Evolutionary conservation across 2,888 invertebrate species (phyloP).

Genomic region (Elysia crispata): DNA sequence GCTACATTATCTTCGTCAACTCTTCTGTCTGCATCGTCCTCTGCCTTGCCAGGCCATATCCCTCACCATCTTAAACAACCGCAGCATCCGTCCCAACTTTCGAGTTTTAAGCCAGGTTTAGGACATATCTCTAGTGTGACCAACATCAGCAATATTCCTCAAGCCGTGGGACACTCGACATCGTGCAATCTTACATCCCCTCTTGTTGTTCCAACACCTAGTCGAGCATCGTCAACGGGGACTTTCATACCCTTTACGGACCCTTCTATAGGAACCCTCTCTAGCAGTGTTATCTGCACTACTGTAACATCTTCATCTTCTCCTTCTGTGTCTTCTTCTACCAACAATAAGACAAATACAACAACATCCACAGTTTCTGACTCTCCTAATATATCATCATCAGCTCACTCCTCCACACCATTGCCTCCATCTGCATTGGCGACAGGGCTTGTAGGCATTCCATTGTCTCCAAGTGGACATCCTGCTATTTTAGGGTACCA

Average conservation of each 20-base stretch:
- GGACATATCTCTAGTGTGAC: conserved; percentile 25
- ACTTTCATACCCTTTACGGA: conserved; percentile 47
- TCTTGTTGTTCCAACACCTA: conserved; percentile 43
- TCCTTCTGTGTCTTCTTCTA: too few relatives aligned
- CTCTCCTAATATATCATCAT: too few relatives aligned
- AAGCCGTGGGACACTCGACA: conserved; percentile 2
- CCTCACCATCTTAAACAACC: conserved; percentile 15
- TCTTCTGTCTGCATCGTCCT: conserved; percentile 7
- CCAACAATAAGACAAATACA: too few relatives aligned
- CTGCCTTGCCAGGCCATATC: neutral
- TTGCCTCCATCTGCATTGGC: too few relatives aligned
- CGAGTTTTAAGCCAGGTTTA: conserved; percentile 25
- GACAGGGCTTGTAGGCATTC: too few relatives aligned
- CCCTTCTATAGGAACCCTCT: neutral
- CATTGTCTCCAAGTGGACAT: too few relatives aligned
- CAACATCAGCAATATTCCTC: conserved; percentile 16
- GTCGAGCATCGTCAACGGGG: conserved; percentile 44
- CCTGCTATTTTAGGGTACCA: too few relatives aligned
- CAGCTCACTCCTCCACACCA: too few relatives aligned
- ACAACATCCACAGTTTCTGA: too few relatives aligned
- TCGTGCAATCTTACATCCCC: conserved; percentile 42
- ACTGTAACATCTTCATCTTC: too few relatives aligned
- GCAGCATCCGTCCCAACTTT: conserved; percentile 40
- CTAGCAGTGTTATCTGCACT: too few relatives aligned
- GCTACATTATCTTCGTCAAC: conserved; percentile 37